Percentiles rank a stretch among this genome's conserved stretches.
phyloP scores from a whole-genome alignment of 2,113 vertebrate genomes.

The Eira barbara region DNA sequence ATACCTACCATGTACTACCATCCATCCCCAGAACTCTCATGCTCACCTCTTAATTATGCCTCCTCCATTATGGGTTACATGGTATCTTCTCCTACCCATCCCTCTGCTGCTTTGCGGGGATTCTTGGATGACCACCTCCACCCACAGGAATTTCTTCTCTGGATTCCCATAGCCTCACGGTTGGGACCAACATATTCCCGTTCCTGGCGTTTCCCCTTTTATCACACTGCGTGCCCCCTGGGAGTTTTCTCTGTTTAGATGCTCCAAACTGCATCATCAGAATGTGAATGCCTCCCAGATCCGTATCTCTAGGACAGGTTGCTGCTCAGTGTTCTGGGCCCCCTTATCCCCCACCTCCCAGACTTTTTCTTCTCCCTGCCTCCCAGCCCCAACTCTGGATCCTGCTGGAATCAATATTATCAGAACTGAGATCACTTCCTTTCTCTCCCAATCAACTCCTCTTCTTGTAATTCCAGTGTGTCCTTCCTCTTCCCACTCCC shows the following conservation, averaged over 20 bases:
- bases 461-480: background rate
- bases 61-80: background rate
- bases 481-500: background rate
- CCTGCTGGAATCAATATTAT: background rate
- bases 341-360: background rate
- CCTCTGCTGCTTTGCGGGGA: background rate
- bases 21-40: too few relatives aligned
- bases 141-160: background rate
- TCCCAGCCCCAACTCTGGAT: background rate
- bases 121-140: background rate
- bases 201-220: background rate
- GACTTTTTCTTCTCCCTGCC: background rate
- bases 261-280: background rate
- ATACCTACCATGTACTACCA: background rate
- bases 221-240: accelerated
- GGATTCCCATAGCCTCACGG: background rate
- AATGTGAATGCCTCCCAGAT: background rate
- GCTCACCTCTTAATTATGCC: background rate
- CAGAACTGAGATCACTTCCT: background rate
- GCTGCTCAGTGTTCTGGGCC: background rate
- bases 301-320: background rate
- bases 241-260: background rate
- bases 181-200: background rate
- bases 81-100: background rate
- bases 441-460: background rate